Evolutionary conservation across 2,797 vertebrate genomes (phyloP).

Genomic region (Malacoctenus gilli): DNA sequence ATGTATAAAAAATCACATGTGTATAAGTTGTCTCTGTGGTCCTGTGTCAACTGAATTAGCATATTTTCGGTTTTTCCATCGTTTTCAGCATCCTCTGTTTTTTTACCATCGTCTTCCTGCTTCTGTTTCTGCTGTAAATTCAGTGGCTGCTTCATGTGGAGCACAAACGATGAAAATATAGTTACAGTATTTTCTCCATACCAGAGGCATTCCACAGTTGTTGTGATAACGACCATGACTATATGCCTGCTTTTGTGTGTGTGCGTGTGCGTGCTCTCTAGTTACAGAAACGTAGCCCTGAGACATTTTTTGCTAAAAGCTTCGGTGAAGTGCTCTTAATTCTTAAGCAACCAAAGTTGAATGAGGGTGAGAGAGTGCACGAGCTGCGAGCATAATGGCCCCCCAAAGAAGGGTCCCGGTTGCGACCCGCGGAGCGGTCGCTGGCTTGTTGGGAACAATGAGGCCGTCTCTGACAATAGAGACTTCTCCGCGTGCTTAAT

Average conservation of each 20-base stretch:
- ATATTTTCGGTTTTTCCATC: neutral
- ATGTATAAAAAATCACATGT: neutral
- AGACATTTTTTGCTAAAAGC: conserved; percentile 75
- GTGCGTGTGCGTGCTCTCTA: conserved; percentile 31
- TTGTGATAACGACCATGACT: conserved; percentile 31
- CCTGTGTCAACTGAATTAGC: conserved; percentile 1
- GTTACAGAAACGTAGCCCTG: conserved; percentile 63
- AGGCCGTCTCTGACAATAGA: conserved; percentile 44
- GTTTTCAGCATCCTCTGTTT: conserved; percentile 1
- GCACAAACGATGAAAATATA: conserved; percentile 63
- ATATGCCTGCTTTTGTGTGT: conserved; percentile 3
- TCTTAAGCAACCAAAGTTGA: conserved; percentile 69
- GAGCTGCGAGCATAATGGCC: conserved; percentile 73
- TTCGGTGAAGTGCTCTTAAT: conserved; percentile 73
- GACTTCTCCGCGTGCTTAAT: conserved; percentile 52
- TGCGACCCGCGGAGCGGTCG: conserved; percentile 63
- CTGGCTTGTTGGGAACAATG: conserved; percentile 39
- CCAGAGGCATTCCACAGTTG: conserved; percentile 36
- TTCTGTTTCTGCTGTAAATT: conserved; percentile 39
- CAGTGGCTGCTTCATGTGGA: conserved; percentile 45
- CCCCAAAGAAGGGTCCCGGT: conserved; percentile 68
- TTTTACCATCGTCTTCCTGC: conserved; percentile 17
- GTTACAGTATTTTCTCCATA: conserved; percentile 43
- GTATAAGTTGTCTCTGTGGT: conserved; percentile 3
- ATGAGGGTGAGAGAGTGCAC: conserved; percentile 57